A percentile compares a stretch with the other conserved stretches of the same genome.
Evolutionary conservation across 2,888 invertebrate species (phyloP).

Genomic region (Salpingus planirostris): DNA sequence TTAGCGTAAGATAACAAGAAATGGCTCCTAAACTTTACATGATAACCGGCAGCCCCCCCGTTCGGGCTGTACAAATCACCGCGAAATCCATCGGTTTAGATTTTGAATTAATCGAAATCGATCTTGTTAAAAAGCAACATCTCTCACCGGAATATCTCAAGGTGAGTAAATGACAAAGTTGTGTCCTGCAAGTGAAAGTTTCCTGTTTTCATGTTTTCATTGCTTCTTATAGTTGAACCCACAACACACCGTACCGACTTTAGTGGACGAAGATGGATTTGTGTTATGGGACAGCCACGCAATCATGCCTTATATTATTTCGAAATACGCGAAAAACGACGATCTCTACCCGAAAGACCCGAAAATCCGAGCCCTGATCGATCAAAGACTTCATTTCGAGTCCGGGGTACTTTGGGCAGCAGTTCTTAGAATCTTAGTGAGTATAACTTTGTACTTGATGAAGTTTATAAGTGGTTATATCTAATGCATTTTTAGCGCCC

Average conservation of each 20-base stretch:
- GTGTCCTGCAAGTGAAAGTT: not conserved
- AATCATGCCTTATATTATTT: conserved; percentile 53
- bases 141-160: conserved; percentile 34
- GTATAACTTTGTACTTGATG: too few relatives aligned
- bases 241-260: conserved; percentile 54
- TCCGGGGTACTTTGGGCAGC: conserved; percentile 8
- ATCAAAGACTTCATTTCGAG: conserved; percentile 18
- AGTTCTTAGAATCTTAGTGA: conserved; percentile 9
- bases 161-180: conserved; percentile 26
- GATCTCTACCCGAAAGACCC: conserved; percentile 48
- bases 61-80: conserved; percentile 42
- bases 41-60: conserved; percentile 44
- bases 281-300: conserved; percentile 58
- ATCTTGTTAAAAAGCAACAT: conserved; percentile 41
- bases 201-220: not conserved
- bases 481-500: not conserved
- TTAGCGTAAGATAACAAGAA: too few relatives aligned
- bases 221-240: conserved; percentile 50
- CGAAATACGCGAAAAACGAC: conserved; percentile 48
- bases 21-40: conserved; percentile 40
- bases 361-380: conserved; percentile 26
- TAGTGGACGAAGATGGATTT: conserved; percentile 48
- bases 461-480: too few relatives aligned
- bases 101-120: conserved; percentile 37
- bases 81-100: conserved; percentile 39